Percentiles rank a stretch among this genome's conserved stretches.
These are phyloP conservation scores for Lycopodina hypogea DNA, from an alignment of 37 sponge, comb jelly and placozoan genomes.

Conservation along the genomic window DNA sequence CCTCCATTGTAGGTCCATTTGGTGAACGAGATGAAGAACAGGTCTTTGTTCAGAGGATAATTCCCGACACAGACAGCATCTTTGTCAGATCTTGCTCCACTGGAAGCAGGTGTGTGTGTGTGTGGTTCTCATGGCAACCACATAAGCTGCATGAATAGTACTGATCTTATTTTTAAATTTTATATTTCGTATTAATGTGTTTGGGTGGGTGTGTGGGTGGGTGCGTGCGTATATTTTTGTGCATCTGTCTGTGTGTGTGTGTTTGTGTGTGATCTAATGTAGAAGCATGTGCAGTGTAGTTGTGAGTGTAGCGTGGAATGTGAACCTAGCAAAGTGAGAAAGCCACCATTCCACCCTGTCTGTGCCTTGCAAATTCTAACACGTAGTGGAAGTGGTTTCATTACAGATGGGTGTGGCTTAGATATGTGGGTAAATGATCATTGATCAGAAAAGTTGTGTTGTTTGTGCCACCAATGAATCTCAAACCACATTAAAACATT, in stretches of 20 bases:
- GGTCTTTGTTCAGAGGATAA: conserved; percentile 88
- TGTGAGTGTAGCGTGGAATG: too few relatives aligned
- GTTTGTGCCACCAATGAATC: too few relatives aligned
- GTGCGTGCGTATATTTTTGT: conserved; percentile 5
- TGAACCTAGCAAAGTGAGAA: too few relatives aligned
- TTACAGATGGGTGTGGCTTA: too few relatives aligned
- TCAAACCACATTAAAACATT: too few relatives aligned
- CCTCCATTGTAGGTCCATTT: conserved; percentile 71
- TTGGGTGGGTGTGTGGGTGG: conserved; percentile 15
- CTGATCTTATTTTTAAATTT: not conserved
- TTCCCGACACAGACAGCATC: conserved; percentile 79
- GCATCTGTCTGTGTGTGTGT: not conserved
- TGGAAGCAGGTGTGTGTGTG: conserved; percentile 63
- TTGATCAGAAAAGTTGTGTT: too few relatives aligned
- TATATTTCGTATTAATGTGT: conserved; percentile 4
- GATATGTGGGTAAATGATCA: too few relatives aligned
- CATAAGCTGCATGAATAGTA: not conserved
- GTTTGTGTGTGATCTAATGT: not conserved
- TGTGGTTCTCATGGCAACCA: not conserved
- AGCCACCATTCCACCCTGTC: too few relatives aligned
- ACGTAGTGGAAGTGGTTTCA: too few relatives aligned
- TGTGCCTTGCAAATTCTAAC: too few relatives aligned
- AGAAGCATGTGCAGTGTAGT: not conserved
- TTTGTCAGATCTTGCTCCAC: conserved; percentile 79
- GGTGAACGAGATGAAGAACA: conserved; percentile 91